Conservation (phyloP, 2,113 vertebrate species). For the Cryptotis parvus region DNA sequence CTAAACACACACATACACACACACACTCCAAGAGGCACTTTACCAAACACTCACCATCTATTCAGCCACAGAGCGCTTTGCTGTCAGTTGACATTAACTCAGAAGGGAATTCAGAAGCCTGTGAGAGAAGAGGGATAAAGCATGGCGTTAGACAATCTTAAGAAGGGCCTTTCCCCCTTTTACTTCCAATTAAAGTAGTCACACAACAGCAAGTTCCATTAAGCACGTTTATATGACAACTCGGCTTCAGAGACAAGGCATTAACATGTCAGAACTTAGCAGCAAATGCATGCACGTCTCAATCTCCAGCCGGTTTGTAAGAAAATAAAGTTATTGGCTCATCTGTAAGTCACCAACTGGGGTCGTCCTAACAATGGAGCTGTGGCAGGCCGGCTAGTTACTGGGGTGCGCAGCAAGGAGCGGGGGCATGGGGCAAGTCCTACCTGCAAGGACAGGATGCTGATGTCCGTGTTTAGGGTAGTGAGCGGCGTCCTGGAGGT, state of each 20-base stretch:
- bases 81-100: slow-evolving; percentile 96
- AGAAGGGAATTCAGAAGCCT: slow-evolving; percentile 97
- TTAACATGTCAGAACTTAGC: slow-evolving; percentile 34
- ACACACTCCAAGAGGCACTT: neutral
- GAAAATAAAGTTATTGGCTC: slow-evolving; percentile 56
- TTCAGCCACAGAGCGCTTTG: slow-evolving; percentile 98
- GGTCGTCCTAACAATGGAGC: neutral
- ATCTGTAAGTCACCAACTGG: neutral
- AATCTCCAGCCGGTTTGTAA: neutral
- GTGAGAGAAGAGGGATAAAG: slow-evolving; percentile 75
- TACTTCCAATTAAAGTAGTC: neutral
- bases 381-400: neutral
- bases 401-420: neutral
- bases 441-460: slow-evolving; percentile 98
- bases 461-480: slow-evolving; percentile 98
- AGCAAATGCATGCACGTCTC: neutral
- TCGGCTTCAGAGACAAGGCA: neutral
- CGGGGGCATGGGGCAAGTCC: neutral
- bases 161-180: neutral
- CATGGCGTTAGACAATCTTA: slow-evolving; percentile 54
- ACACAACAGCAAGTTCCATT: neutral
- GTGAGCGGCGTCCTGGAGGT: slow-evolving; percentile 95
- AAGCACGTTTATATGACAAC: accelerated
- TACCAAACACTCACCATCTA: slow-evolving; percentile 90
- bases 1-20: neutral